A percentile compares a stretch with the other conserved stretches of the same genome.
Conservation (phyloP, 2,888 invertebrate genomes). For the Plemyria rubiginata region DNA sequence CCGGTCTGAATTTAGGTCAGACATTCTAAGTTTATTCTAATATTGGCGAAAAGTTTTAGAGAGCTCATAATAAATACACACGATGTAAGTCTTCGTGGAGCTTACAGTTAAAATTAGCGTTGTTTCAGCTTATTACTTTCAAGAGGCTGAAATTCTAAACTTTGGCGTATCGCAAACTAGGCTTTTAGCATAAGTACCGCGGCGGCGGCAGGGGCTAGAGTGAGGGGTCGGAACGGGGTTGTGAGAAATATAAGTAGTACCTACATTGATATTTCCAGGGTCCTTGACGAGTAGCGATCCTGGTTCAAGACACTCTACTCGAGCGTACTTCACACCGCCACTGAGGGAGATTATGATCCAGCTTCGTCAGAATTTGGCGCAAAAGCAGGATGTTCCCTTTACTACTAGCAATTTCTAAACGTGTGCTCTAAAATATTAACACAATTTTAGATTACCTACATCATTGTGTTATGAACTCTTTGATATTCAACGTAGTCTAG, state of each 20-base stretch:
- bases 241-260: constrained; percentile 46
- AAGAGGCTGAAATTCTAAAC: constrained; percentile 46
- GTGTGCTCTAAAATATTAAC: neutral
- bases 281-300: constrained; percentile 59
- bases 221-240: constrained; percentile 45
- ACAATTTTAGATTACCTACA: neutral
- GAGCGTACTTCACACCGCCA: constrained; percentile 62
- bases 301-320: constrained; percentile 60
- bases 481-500: neutral
- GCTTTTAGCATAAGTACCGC: constrained; percentile 52
- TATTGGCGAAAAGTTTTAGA: neutral
- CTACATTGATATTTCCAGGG: constrained; percentile 67
- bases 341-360: constrained; percentile 65
- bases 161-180: constrained; percentile 50
- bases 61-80: constrained; percentile 12
- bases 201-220: constrained; percentile 36
- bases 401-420: neutral
- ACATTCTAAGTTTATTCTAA: neutral
- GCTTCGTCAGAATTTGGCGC: constrained; percentile 49
- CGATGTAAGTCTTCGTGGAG: neutral
- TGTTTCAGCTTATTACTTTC: constrained; percentile 44
- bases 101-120: constrained; percentile 41
- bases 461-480: constrained; percentile 15
- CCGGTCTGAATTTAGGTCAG: neutral
- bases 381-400: constrained; percentile 53